Conservation (phyloP, 2,888 invertebrate species). For the Fragum whitleyi region DNA sequence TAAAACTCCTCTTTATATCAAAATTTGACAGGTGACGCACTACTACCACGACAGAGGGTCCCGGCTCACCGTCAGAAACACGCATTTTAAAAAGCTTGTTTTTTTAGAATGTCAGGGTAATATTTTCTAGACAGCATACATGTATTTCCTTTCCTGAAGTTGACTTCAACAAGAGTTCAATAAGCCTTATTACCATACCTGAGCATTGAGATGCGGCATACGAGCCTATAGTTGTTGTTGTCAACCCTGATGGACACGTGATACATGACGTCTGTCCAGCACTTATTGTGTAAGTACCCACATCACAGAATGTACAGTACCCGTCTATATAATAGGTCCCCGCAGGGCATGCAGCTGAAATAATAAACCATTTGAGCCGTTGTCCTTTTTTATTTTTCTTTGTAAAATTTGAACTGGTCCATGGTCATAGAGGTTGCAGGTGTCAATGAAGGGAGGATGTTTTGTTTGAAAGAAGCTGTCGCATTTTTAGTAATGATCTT, state of each 20-base stretch:
- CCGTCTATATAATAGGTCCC: slow-evolving; percentile 13
- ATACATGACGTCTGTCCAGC: slow-evolving; percentile 3
- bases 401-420: too few relatives aligned
- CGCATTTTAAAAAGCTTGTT: background rate
- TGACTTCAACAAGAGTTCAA: background rate
- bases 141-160: background rate
- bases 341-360: slow-evolving; percentile 8
- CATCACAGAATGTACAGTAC: slow-evolving; percentile 12
- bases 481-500: too few relatives aligned
- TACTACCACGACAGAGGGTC: too few relatives aligned
- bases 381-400: background rate
- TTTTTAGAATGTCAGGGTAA: background rate
- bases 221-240: slow-evolving; percentile 8
- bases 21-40: too few relatives aligned
- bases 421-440: too few relatives aligned
- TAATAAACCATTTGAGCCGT: too few relatives aligned
- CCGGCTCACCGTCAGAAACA: too few relatives aligned
- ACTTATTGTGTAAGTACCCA: background rate
- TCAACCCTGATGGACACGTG: slow-evolving; percentile 1
- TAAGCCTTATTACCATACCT: too few relatives aligned
- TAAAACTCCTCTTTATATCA: too few relatives aligned
- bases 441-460: too few relatives aligned
- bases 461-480: too few relatives aligned
- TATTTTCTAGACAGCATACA: background rate
- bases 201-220: slow-evolving; percentile 3